Base-by-base conservation (phyloP, 2,113 vertebrate species). In the Cebus imitator region DNA sequence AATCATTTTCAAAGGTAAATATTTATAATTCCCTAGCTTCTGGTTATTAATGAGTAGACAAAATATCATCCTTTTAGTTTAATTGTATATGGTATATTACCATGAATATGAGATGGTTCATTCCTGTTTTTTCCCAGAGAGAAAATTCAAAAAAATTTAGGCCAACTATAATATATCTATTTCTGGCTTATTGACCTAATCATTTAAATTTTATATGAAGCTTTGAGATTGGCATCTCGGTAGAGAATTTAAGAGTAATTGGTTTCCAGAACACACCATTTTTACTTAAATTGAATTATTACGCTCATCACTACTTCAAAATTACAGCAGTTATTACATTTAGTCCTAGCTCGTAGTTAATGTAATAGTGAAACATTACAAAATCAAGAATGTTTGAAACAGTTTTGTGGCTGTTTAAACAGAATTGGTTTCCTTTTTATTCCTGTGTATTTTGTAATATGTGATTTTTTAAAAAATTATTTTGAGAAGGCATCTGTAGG, bases 1-100 rank as follows among this genome's bases (percentile, higher is more conserved):
- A 99, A 98, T 99, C 99, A 23, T 99, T 99, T 98, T 99, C 99
- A 43, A 99, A 99, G 99, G 99, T 99, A 97, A 95, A 76, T 81
- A 70, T 35, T 84, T 70, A 80, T 40, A 81, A 43, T 94, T 83
- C 14, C 76, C 12, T 83, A 8, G 8, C 23, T 52, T 88, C 25
- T 20, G 4, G 52, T 83, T 73, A 79, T 45, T 73, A 48, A 10
- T 80, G 30, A 64, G 32, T 52, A 45, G 30, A 87, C 7, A 61
- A n/a, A 50, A 30, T 25, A 25, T 43, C 17, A 50, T 21, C 17
- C 8, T n/a, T 0, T 73, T 55, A 2, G 40, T 45, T 50, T 17
- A 40, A 13, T 40, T 18, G 25, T 68, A 30, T 66, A 45, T 83
- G 32, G 37, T 64, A 23, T 55, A 3, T 40, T 48, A 70, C 72